Percentiles rank a stretch among this genome's conserved stretches.
These are phyloP conservation scores for Vulpes lagopus DNA, from an alignment of 2,113 vertebrate genomes.

Conservation along the genomic window DNA sequence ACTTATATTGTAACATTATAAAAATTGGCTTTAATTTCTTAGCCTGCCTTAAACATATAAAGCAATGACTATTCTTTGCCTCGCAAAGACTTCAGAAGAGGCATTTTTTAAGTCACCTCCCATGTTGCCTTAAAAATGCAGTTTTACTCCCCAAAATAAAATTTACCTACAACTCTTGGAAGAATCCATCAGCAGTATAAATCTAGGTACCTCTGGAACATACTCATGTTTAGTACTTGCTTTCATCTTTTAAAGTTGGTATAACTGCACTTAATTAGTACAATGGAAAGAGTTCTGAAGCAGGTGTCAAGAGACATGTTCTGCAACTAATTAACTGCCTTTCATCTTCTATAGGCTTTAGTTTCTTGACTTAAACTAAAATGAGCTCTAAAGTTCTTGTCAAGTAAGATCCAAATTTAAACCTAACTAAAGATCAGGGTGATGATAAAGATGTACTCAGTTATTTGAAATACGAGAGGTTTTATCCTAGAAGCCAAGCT, in stretches of 20 bases:
- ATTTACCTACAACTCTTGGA: constrained; percentile 27
- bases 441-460: not conserved
- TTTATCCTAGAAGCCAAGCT: not conserved
- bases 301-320: constrained; percentile 57
- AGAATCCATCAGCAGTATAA: constrained; percentile 8
- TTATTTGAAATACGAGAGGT: not conserved
- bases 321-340: constrained; percentile 69
- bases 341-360: constrained; percentile 42
- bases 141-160: constrained; percentile 12
- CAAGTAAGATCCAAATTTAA: constrained; percentile 55
- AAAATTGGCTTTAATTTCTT: constrained; percentile 30
- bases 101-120: constrained; percentile 37
- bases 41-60: not conserved
- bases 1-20: not conserved
- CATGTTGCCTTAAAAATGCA: constrained; percentile 36
- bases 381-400: constrained; percentile 37
- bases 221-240: not conserved
- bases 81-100: constrained; percentile 10
- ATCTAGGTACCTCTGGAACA: not conserved
- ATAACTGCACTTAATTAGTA: constrained; percentile 65
- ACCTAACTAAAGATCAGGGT: constrained; percentile 20
- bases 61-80: not conserved
- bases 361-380: constrained; percentile 59
- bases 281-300: constrained; percentile 72
- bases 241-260: constrained; percentile 50